Conservation (phyloP, 2,113 vertebrate species). For the Diadophis punctatus region DNA sequence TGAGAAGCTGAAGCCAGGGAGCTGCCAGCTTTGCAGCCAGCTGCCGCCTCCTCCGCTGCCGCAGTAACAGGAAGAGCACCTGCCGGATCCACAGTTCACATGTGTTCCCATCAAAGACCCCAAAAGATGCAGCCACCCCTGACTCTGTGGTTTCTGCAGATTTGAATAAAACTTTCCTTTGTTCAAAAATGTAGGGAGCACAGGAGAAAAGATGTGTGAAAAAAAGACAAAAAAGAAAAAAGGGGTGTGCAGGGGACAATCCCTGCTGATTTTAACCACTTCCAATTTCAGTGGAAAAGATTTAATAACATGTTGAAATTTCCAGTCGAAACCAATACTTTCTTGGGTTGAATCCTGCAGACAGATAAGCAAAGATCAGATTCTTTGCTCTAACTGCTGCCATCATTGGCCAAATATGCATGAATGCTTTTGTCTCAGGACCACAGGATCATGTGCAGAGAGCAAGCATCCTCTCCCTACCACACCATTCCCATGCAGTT, state of each 20-base stretch:
- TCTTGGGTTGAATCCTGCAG: not conserved
- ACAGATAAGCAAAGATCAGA: not conserved
- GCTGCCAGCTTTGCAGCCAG: not conserved
- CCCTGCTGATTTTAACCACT: not conserved
- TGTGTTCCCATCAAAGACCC: slow-evolving; percentile 56
- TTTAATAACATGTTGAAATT: not conserved
- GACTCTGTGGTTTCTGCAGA: slow-evolving; percentile 50
- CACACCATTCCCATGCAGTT: not conserved
- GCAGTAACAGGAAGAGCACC: slow-evolving; percentile 47
- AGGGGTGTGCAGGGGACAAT: not conserved
- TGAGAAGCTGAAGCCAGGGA: not conserved
- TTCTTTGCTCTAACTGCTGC: not conserved
- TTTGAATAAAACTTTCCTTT: slow-evolving; percentile 62
- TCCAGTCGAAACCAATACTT: not conserved
- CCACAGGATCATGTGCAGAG: not conserved
- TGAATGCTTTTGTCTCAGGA: not conserved
- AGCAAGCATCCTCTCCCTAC: not conserved
- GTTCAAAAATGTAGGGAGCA: slow-evolving; percentile 10
- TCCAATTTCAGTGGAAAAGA: not conserved
- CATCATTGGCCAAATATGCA: not conserved
- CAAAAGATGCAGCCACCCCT: slow-evolving; percentile 11
- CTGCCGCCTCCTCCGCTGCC: not conserved
- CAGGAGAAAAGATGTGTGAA: not conserved
- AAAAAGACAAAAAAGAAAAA: not conserved
- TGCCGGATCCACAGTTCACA: slow-evolving; percentile 44